These are phyloP conservation scores for Branchinecta lynchi DNA, from an alignment of 1,140 invertebrate genomes.

Conservation along the genomic window DNA sequence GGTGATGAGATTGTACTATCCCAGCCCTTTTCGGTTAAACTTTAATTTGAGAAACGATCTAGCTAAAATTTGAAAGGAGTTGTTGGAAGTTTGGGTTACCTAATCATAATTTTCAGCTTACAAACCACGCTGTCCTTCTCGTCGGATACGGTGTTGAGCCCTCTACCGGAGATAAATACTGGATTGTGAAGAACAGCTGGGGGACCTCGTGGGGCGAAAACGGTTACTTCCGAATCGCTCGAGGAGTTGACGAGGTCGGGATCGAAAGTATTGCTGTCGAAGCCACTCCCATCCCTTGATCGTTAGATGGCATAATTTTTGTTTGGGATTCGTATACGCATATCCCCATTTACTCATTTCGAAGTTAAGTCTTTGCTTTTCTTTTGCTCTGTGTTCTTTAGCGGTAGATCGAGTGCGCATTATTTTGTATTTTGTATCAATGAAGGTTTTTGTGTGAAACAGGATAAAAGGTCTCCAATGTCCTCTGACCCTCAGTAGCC, in stretches of 20 bases:
- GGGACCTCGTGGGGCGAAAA: conserved; percentile 39
- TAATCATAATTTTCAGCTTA: conserved; percentile 22
- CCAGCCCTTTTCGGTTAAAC: no score
- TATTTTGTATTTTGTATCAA: no score
- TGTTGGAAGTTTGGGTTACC: not conserved
- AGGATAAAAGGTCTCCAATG: no score
- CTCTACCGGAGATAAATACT: conserved; percentile 30
- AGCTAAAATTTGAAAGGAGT: not conserved
- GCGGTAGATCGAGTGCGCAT: no score
- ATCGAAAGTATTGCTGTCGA: conserved; percentile 31
- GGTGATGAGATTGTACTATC: no score
- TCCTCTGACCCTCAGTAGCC: no score
- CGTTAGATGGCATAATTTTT: not conserved
- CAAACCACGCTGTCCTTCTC: conserved; percentile 37
- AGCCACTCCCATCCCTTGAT: conserved; percentile 25
- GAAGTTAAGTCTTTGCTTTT: no score
- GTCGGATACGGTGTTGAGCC: conserved; percentile 37
- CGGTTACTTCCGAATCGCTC: conserved; percentile 36
- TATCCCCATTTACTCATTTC: no score
- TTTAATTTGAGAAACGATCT: not conserved
- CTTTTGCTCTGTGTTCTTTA: no score
- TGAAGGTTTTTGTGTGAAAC: no score
- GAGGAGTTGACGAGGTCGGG: conserved; percentile 38
- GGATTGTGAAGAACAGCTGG: conserved; percentile 40
- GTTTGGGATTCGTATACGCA: no score